Base-by-base conservation (phyloP, 2,797 vertebrate species). In the Meriones psammophilus region DNA sequence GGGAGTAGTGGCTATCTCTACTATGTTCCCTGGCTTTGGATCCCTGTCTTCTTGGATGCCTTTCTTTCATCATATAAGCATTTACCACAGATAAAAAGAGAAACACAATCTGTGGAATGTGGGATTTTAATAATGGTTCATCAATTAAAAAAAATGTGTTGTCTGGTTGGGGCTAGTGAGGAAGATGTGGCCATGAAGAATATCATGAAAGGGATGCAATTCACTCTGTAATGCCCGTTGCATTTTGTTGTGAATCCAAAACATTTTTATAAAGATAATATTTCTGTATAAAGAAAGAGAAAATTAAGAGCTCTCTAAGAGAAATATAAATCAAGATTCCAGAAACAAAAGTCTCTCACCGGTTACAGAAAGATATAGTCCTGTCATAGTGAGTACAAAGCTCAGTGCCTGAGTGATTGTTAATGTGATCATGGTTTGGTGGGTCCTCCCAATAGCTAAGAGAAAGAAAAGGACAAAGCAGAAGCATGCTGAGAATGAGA, bases 361-460 rank as follows among this genome's bases (percentile, higher is more conserved):
- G 73, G 20, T 64, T 95, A 98, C n/a, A 96, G 95, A 98, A 50
- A 98, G 89, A 89, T 92, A 96, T 92, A 98, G 96, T 92, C 98
- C 98, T 93, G 94, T 88, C 68, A 98, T 8, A 5, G 98, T 96
- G 80, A 98, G 96, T 87, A 98, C 3, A 88, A 95, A 98, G 56
- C 98, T 98, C 94, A 98, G 73, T 74, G 97, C n/a, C 22, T 98
- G 96, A 73, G 98, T 74, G 28, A 89, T 69, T 97, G 36, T 28
- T 36, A 98, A 64, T 91, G 98, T 95, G 91, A 46, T 92, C 88
- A 97, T 90, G 0, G 96, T 88, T 91, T 93, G 94, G 28, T 24
- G 85, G 66, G 26, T 97, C 78, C 94, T 91, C 50, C 96, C 98
- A 6, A 97, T 94, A 89, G 97, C 98, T 98, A 91, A 15, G 42